Evolutionary conservation across 2,113 vertebrate species (phyloP), one percentile per base, ranked within the genome.

Genomic region (Varanus salvator): DNA sequence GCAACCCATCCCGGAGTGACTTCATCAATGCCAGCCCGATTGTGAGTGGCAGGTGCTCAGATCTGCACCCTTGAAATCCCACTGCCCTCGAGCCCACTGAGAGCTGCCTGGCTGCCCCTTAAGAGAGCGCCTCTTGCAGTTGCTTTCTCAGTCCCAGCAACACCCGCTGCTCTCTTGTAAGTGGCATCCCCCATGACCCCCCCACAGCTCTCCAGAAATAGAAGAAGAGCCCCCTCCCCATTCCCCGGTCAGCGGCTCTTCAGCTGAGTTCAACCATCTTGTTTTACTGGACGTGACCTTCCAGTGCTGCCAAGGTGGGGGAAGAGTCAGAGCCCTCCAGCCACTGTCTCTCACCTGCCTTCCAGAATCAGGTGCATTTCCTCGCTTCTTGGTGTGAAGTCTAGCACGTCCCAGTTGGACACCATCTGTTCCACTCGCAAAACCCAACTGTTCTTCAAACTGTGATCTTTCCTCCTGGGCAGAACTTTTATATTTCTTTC

Each of bases 21-120:
- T 99, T 99, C 96, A 99, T 99, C 96, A 99, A 99, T 0, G 99
- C 99, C 95, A 99, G 99, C 93, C 98, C 97, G 0, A 98, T 99
- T 0, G 99, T 99, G 97, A 98, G 98, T 97, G 91, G 34, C 25
- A 85, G 29, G 12, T 15, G 48, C 15, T 19, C 54, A 57, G 3
- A 29, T 57, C 52, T 52, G 4, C 52, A 34, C 9, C 48, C n/a
- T 34, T 68, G 44, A 69, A 2, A n/a, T 6, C 21, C 12, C 38
- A 11, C 72, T 84, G 34, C 17, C 9, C 3, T 48, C 57, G 14
- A 71, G 9, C 48, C 77, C 64, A 54, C 4, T 71, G 44, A 38
- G 68, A 34, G 71, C 31, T 50, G 44, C n/a, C 29, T 38, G 11
- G 27, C 86, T 54, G 50, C 54, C 66, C 80, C 23, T 29, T 52